Evolutionary conservation across 2,797 vertebrate species (phyloP), one percentile per base, ranked within the genome.

Genomic region (Leuciscus waleckii): DNA sequence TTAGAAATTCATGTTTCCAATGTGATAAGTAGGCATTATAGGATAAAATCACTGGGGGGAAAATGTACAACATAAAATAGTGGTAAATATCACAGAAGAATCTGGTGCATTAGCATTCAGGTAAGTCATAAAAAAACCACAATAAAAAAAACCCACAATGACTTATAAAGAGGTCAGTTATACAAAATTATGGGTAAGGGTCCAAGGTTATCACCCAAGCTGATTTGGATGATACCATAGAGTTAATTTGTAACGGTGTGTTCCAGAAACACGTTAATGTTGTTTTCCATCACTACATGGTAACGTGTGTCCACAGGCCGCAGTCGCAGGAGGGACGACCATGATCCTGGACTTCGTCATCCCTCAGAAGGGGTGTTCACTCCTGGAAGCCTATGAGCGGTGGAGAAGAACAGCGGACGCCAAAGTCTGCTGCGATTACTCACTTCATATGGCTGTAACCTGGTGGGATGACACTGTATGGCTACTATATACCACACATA

Each of bases 261-360:
- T n/a, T 74, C 39, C 16, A 43, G 7, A 29, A 49, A 29, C 21
- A 1, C 43, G 41, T 23, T 16, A 17, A 79, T 67, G 61, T 9
- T 32, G 10, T 17, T 77, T 8, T 58, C 41, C 21, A 16, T 41
- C 10, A 10, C 9, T 35, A 1, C 46, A 21, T 51, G 35, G 29
- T 43, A 19, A 81, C 73, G n/a, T 81, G 75, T 90, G 39, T 85
- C 90, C 92, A 5, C 92, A 99, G 98, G 98, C 98, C 29, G 98
- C 98, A 76, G 46, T 99, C 61, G 98, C 98, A 0, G 98, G 98
- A 91, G 98, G 98, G 32, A 99, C 98, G 35, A 99, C 98, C 10
- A 99, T 97, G 97, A 97, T 99, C 89, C 85, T 99, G 2, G 98
- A 99, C 92, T 99, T 99, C 87, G 97, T 97, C 86, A 95, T 99